These are phyloP conservation scores for Acropora tenuis DNA, from an alignment of 64 coral and sea anemone genomes.

Conservation along the genomic window DNA sequence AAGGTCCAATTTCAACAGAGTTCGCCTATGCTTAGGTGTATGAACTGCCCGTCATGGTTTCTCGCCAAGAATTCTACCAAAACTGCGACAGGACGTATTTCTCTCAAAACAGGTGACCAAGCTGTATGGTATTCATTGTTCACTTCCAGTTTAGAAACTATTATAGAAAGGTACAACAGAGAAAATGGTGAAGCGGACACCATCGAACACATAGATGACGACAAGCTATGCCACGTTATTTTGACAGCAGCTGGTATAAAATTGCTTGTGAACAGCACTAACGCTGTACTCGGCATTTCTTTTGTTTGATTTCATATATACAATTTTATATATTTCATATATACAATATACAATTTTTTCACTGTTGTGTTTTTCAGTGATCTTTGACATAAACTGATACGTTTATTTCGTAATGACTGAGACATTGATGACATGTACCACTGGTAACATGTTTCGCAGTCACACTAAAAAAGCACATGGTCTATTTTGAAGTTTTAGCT, in stretches of 20 bases:
- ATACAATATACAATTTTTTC: constrained; percentile 17
- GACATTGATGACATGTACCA: too few species aligned
- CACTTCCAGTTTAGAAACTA: constrained; percentile 47
- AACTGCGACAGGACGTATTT: constrained; percentile 34
- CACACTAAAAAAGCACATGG: too few species aligned
- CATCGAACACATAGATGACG: constrained; percentile 53
- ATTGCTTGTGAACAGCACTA: constrained; percentile 46
- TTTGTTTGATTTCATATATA: constrained; percentile 23
- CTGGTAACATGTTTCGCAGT: too few species aligned
- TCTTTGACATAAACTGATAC: background rate
- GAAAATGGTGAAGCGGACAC: constrained; percentile 27
- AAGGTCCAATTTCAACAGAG: constrained; percentile 58
- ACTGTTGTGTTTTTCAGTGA: background rate
- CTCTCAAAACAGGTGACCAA: constrained; percentile 24
- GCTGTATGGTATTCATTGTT: constrained; percentile 70
- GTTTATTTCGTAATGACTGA: too few species aligned
- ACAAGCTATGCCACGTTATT: constrained; percentile 57
- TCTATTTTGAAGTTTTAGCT: too few species aligned
- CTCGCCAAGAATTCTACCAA: constrained; percentile 60
- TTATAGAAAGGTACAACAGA: constrained; percentile 66
- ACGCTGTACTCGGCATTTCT: constrained; percentile 58
- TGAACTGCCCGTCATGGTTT: constrained; percentile 43
- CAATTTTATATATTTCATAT: too few species aligned
- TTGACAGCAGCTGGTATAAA: constrained; percentile 47
- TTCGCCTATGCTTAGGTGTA: constrained; percentile 68